Percentiles rank a stretch among this genome's conserved stretches.
Conservation (phyloP, 2,888 invertebrate species). For the Pseudanteris insignis region DNA sequence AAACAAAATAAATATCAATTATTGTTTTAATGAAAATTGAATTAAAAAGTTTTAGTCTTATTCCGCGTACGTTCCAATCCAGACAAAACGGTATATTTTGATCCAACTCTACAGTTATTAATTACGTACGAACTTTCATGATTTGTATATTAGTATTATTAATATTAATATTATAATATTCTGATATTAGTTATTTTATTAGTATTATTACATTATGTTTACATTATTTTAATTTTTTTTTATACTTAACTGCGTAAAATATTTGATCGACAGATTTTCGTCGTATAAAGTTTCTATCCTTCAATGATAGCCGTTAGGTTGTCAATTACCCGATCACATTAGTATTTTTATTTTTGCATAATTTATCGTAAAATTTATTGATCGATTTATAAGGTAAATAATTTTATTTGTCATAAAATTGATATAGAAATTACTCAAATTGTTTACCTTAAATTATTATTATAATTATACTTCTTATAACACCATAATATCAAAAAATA, state of each 20-base stretch:
- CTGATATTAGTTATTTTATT: slow-evolving; percentile 36
- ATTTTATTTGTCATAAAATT: too few species aligned
- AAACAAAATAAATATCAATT: too few species aligned
- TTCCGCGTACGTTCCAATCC: slow-evolving; percentile 29
- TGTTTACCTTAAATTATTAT: too few species aligned
- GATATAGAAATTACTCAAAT: too few species aligned
- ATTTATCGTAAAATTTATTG: slow-evolving; percentile 31
- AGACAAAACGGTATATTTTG: slow-evolving; percentile 31
- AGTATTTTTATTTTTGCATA: slow-evolving; percentile 10
- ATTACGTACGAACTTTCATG: slow-evolving; percentile 35
- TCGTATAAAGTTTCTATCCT: slow-evolving; percentile 11
- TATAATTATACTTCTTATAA: too few species aligned
- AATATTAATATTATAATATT: slow-evolving; percentile 38
- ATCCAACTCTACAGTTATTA: slow-evolving; percentile 24
- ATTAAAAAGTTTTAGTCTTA: slow-evolving; percentile 11
- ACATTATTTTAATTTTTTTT: slow-evolving; percentile 38
- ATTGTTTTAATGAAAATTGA: slow-evolving; percentile 20
- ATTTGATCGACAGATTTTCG: slow-evolving; percentile 17
- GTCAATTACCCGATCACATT: slow-evolving; percentile 4
- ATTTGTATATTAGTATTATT: slow-evolving; percentile 54
- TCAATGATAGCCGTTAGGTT: slow-evolving; percentile 10
- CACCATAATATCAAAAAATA: too few species aligned
- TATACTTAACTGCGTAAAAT: slow-evolving; percentile 20
- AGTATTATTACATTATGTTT: slow-evolving; percentile 39
- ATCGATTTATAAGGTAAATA: slow-evolving; percentile 12